Conservation (phyloP, 2,888 invertebrate species). For the Dromius quadrimaculatus region DNA sequence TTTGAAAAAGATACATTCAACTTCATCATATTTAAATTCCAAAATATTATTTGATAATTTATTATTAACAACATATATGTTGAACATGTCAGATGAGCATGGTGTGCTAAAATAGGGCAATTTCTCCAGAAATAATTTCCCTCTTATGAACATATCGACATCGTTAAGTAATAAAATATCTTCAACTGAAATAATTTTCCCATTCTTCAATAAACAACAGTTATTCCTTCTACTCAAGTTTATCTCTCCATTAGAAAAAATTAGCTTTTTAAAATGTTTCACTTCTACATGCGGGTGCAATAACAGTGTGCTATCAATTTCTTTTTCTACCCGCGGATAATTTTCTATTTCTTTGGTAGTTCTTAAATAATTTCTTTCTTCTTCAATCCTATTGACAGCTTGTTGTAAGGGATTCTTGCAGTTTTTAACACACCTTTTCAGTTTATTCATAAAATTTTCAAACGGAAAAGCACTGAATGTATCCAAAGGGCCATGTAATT, state of each 20-base stretch:
- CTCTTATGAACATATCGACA: neutral
- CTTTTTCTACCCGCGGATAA: neutral
- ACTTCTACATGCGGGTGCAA: neutral
- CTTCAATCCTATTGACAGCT: neutral
- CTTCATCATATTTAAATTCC: neutral
- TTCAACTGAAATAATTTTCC: neutral
- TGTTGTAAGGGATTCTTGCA: neutral
- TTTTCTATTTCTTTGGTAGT: neutral
- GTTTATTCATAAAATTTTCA: neutral
- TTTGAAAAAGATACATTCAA: neutral
- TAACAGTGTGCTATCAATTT: neutral
- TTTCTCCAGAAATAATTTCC: neutral
- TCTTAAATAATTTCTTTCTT: neutral
- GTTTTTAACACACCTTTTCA: neutral
- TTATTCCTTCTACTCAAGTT: neutral
- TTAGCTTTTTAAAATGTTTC: neutral
- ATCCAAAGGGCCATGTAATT: neutral
- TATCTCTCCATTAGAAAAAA: neutral
- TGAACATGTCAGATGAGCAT: neutral
- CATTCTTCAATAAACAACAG: neutral
- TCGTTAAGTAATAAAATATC: neutral
- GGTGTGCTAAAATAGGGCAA: neutral
- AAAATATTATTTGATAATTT: neutral
- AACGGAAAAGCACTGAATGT: neutral
- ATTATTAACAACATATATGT: neutral